Evolutionary conservation across 2,888 invertebrate species (phyloP).

Genomic region (Aspidiotus destructor): DNA sequence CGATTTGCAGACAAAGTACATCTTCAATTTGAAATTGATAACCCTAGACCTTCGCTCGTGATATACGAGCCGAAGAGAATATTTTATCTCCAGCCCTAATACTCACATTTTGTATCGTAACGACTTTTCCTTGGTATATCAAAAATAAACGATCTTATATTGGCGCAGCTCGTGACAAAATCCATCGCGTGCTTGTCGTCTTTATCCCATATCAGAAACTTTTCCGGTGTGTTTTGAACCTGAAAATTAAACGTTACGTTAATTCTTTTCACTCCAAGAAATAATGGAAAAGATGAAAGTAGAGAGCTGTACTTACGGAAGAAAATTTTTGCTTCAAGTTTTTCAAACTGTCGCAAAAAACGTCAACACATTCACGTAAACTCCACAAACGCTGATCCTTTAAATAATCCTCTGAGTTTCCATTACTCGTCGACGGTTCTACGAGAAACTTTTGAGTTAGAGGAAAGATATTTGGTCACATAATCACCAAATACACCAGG

Average conservation of each 20-base stretch:
- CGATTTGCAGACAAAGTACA: background rate
- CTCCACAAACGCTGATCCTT: constrained; percentile 73
- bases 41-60: background rate
- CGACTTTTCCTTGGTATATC: constrained; percentile 75
- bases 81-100: background rate
- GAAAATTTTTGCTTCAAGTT: constrained; percentile 53
- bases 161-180: constrained; percentile 92
- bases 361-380: constrained; percentile 58
- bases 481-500: too few species aligned
- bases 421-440: constrained; percentile 42
- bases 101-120: constrained; percentile 89
- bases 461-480: too few species aligned
- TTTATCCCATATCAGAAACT: constrained; percentile 87
- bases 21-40: background rate
- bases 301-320: constrained; percentile 15
- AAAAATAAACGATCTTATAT: constrained; percentile 83
- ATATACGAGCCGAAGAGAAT: background rate
- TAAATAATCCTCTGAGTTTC: constrained; percentile 47
- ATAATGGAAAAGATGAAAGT: background rate
- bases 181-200: constrained; percentile 89
- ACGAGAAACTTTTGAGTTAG: too few species aligned
- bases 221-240: background rate
- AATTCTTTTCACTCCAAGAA: too few species aligned
- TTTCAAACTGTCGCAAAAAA: constrained; percentile 60
- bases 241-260: background rate